These are phyloP conservation scores for Drosophila ficusphila DNA, from an alignment of 1,140 invertebrate genomes.

Conservation along the genomic window DNA sequence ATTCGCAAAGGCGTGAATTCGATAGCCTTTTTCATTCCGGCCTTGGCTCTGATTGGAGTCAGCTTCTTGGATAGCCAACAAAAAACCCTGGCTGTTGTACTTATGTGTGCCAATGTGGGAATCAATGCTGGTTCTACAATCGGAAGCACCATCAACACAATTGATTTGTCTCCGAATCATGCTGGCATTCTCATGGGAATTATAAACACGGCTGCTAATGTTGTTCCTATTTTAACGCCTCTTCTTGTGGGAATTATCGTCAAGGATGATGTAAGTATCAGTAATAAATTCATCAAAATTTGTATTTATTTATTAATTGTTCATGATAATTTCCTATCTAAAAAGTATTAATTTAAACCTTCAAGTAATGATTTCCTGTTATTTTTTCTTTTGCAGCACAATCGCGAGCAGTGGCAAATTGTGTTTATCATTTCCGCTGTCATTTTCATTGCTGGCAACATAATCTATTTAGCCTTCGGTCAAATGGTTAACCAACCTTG, in stretches of 20 bases:
- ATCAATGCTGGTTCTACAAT: slow-evolving; percentile 90
- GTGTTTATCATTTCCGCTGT: slow-evolving; percentile 91
- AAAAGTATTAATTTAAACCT: too few species aligned
- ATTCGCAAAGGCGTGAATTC: slow-evolving; percentile 88
- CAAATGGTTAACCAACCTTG: slow-evolving; percentile 87
- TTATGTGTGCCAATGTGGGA: slow-evolving; percentile 89
- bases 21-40: slow-evolving; percentile 86
- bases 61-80: slow-evolving; percentile 86
- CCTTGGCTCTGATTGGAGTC: slow-evolving; percentile 86
- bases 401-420: slow-evolving; percentile 88
- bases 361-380: too few species aligned
- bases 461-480: slow-evolving; percentile 89
- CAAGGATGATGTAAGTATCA: slow-evolving; percentile 87
- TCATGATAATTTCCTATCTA: too few species aligned
- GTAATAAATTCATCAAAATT: slow-evolving; percentile 51
- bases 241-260: slow-evolving; percentile 87
- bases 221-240: slow-evolving; percentile 89
- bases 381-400: slow-evolving; percentile 78
- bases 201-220: slow-evolving; percentile 90
- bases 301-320: too few species aligned
- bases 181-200: slow-evolving; percentile 89
- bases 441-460: slow-evolving; percentile 88
- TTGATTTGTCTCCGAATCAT: slow-evolving; percentile 91
- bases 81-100: slow-evolving; percentile 85
- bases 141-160: slow-evolving; percentile 88